These are phyloP conservation scores for Rhodeus uyekii DNA, from an alignment of 2,797 vertebrate species.

Conservation along the genomic window DNA sequence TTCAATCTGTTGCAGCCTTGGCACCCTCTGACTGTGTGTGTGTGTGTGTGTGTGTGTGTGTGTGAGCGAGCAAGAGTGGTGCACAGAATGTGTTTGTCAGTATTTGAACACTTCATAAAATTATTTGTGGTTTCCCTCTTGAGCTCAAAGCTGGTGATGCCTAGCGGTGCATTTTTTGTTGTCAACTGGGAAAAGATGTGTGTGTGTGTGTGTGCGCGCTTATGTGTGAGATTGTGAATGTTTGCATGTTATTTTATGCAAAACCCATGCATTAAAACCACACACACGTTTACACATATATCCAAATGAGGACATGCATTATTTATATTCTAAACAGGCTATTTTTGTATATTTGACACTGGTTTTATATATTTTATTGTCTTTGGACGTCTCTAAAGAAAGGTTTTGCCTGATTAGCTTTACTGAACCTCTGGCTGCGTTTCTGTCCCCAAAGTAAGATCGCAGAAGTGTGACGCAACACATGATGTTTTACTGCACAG, in stretches of 20 bases:
- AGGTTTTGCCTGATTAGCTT: neutral
- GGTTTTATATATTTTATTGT: neutral
- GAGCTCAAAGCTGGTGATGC: slow-evolving; percentile 72
- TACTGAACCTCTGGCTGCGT: neutral
- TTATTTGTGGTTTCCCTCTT: slow-evolving; percentile 68
- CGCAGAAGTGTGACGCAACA: neutral
- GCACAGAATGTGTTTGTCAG: slow-evolving; percentile 56
- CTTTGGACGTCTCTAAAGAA: neutral
- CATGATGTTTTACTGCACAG: slow-evolving; percentile 14
- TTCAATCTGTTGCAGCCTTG: slow-evolving; percentile 61
- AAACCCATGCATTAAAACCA: neutral
- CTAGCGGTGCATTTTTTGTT: slow-evolving; percentile 57
- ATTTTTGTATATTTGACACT: neutral
- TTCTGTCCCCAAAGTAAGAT: slow-evolving; percentile 10
- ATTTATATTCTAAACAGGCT: too few species aligned
- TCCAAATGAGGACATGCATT: neutral
- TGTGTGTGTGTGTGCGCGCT: neutral
- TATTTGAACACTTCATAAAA: slow-evolving; percentile 77
- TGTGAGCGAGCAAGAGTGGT: slow-evolving; percentile 48
- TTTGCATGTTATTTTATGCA: neutral
- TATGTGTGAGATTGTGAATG: slow-evolving; percentile 25
- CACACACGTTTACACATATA: neutral
- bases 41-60: slow-evolving; percentile 30
- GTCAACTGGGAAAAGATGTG: slow-evolving; percentile 35
- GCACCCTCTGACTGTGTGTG: slow-evolving; percentile 50